Evolutionary conservation across 2,113 vertebrate species (phyloP).

Genomic region (Phyllopteryx taeniolatus): DNA sequence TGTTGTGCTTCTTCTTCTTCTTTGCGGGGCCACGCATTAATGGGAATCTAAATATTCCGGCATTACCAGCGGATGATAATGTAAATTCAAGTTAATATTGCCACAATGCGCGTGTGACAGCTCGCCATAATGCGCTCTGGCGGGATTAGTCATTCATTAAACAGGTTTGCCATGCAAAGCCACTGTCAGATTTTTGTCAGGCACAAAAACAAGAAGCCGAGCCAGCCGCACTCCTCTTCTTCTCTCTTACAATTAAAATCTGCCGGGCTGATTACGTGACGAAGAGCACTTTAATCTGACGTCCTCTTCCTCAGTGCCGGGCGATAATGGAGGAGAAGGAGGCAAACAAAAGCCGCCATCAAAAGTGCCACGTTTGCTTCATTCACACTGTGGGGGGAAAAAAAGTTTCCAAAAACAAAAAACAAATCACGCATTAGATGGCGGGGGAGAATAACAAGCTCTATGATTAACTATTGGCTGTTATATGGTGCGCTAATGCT

Average conservation of each 20-base stretch:
- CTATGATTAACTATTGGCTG: conserved; percentile 62
- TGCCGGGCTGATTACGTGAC: conserved; percentile 63
- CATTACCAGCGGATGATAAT: conserved; percentile 81
- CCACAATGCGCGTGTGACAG: conserved; percentile 78
- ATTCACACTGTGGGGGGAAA: too few species aligned
- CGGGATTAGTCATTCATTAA: conserved; percentile 79
- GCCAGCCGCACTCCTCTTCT: conserved; percentile 43
- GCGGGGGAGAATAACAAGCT: conserved; percentile 55
- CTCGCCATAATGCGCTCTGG: conserved; percentile 76
- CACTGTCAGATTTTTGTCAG: conserved; percentile 80
- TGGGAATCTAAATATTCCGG: conserved; percentile 76
- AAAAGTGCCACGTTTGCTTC: conserved; percentile 58
- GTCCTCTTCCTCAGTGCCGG: conserved; percentile 59
- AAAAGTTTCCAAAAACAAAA: too few species aligned
- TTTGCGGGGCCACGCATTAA: conserved; percentile 67
- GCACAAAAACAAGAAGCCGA: conserved; percentile 60
- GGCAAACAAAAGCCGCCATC: conserved; percentile 60
- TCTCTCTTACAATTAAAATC: conserved; percentile 72
- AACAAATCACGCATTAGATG: conserved; percentile 55
- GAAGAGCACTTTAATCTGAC: conserved; percentile 68
- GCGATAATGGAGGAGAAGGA: conserved; percentile 59
- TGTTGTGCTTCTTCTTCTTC: conserved; percentile 48
- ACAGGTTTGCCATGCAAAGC: conserved; percentile 81
- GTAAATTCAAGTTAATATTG: conserved; percentile 81
- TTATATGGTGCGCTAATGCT: neutral